A percentile compares a stretch with the other conserved stretches of the same genome.
These are phyloP conservation scores for Hemaris fuciformis DNA, from an alignment of 2,888 invertebrate genomes.

Conservation along the genomic window DNA sequence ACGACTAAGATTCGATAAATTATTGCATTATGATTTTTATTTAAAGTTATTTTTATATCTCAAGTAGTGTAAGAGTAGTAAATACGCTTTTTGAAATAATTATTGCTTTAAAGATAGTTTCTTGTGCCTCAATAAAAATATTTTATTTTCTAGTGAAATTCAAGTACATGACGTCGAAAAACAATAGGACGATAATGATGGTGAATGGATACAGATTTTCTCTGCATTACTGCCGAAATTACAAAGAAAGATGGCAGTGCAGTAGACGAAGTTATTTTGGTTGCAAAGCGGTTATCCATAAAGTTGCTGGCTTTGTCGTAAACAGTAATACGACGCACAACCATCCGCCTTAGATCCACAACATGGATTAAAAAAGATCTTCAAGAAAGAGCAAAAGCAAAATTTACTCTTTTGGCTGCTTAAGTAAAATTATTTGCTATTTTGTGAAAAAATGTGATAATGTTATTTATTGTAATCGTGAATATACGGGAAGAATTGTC, in stretches of 20 bases:
- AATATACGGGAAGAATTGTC: background rate
- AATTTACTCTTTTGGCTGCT: background rate
- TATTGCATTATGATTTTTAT: too few relatives aligned
- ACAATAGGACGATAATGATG: slow-evolving; percentile 46
- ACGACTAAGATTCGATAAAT: too few relatives aligned
- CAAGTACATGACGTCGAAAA: slow-evolving; percentile 43
- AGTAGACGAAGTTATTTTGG: slow-evolving; percentile 57
- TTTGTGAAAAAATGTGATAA: background rate
- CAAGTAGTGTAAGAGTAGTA: too few relatives aligned
- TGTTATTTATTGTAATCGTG: background rate
- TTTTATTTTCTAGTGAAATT: slow-evolving; percentile 33
- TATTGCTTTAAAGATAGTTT: background rate
- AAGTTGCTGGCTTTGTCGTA: slow-evolving; percentile 37
- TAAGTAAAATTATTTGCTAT: too few relatives aligned
- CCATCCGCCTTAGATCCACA: slow-evolving; percentile 44
- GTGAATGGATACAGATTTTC: slow-evolving; percentile 56
- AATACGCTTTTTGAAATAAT: too few relatives aligned
- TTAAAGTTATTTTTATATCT: too few relatives aligned
- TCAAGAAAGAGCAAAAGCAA: background rate
- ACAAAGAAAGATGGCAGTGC: slow-evolving; percentile 58
- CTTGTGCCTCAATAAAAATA: background rate
- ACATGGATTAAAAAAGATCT: background rate
- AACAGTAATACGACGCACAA: slow-evolving; percentile 46
- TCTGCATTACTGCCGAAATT: slow-evolving; percentile 50
- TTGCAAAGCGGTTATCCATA: slow-evolving; percentile 57